Evolutionary conservation across 35 echinoderm and acorn worm genomes (phyloP).

Genomic region (Diadema setosum): DNA sequence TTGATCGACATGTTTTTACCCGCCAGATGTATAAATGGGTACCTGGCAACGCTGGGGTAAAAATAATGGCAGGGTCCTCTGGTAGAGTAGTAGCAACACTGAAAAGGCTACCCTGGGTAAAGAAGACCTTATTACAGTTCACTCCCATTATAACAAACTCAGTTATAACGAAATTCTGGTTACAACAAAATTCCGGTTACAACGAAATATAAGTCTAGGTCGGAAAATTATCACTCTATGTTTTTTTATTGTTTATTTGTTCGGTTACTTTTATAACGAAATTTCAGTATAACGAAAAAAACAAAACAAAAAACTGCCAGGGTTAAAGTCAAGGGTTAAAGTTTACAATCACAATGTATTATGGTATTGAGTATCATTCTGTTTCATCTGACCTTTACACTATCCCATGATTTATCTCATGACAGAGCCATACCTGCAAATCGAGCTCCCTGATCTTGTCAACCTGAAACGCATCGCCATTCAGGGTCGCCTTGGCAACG

Average conservation of each 20-base stretch:
- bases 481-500: slow-evolving; percentile 3
- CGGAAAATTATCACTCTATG: not conserved
- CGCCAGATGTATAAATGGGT: no score
- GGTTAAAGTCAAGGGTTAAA: not conserved
- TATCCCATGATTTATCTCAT: not conserved
- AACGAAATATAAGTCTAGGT: not conserved
- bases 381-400: not conserved
- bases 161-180: no score
- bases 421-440: slow-evolving; percentile 55
- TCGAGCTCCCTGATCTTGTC: slow-evolving; percentile 58
- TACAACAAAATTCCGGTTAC: no score
- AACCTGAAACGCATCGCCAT: slow-evolving; percentile 48
- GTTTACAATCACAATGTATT: not conserved
- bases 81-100: no score
- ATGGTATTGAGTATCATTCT: not conserved
- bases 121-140: no score
- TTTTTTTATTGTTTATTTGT: no score
- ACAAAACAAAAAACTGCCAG: not conserved
- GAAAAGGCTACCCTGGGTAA: no score
- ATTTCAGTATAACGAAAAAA: not conserved
- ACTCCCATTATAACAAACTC: no score
- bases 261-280: not conserved
- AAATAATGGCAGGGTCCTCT: no score
- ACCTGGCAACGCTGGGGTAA: no score
- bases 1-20: no score